phyloP scores from a whole-genome alignment of 53 echinoderm and acorn worm genomes.

The Zoroaster sp. region DNA sequence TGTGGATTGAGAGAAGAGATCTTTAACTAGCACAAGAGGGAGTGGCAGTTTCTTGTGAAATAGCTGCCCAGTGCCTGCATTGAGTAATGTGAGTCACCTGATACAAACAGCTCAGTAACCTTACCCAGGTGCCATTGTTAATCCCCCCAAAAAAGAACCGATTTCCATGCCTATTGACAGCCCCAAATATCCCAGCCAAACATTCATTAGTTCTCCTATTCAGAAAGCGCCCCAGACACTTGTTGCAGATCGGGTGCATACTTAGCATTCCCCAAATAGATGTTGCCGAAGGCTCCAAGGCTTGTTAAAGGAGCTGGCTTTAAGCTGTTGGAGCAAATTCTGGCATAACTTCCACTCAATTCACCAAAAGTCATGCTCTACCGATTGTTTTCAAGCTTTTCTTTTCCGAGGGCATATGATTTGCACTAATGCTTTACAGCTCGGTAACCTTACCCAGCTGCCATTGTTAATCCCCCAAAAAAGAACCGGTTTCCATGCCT shows the following conservation, averaged over 20 bases:
- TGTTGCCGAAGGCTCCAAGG: background rate
- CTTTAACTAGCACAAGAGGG: background rate
- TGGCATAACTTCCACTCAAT: background rate
- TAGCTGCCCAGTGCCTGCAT: background rate
- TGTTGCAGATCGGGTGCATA: background rate
- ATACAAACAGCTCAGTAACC: background rate
- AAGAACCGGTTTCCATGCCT: background rate
- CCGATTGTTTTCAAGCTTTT: no score
- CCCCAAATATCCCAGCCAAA: background rate
- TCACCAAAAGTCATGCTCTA: background rate
- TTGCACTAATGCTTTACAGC: no score
- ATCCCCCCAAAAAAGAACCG: background rate
- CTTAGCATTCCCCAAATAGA: background rate
- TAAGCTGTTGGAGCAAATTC: background rate
- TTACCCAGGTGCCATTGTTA: background rate
- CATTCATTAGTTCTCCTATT: background rate
- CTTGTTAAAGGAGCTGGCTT: background rate
- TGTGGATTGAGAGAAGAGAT: background rate
- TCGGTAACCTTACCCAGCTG: background rate
- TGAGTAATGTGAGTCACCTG: background rate
- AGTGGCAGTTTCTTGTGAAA: background rate
- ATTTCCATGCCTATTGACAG: background rate
- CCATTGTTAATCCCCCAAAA: background rate
- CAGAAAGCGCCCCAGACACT: background rate
- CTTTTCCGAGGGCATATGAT: no score